Evolutionary conservation across 2,888 invertebrate species (phyloP).

Genomic region (Cryptus viduatorius): DNA sequence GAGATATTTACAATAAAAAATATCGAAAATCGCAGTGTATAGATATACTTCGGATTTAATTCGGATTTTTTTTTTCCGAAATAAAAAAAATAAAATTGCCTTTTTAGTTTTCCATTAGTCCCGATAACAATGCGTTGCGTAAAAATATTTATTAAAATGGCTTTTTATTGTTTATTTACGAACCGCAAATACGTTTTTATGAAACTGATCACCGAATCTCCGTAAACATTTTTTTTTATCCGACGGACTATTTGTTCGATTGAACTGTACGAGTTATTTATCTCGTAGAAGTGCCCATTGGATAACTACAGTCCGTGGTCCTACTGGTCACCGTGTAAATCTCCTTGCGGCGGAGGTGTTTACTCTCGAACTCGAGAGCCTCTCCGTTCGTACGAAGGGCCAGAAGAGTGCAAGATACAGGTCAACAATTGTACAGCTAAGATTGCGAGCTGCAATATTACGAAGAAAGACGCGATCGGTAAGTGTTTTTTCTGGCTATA

Average conservation of each 20-base stretch:
- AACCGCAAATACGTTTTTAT: background rate
- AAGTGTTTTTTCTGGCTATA: slow-evolving; percentile 41
- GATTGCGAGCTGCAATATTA: slow-evolving; percentile 79
- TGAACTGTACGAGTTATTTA: background rate
- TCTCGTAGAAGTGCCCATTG: slow-evolving; percentile 81
- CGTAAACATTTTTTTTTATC: background rate
- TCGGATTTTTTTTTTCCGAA: too few relatives aligned
- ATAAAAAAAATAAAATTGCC: too few relatives aligned
- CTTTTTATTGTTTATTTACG: too few relatives aligned
- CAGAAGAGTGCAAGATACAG: slow-evolving; percentile 79
- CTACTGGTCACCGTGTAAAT: slow-evolving; percentile 96
- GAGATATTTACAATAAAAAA: too few relatives aligned
- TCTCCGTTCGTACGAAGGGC: slow-evolving; percentile 69
- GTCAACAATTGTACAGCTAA: slow-evolving; percentile 77
- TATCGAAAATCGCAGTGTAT: too few relatives aligned
- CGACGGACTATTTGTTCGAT: background rate
- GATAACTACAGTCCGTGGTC: slow-evolving; percentile 90
- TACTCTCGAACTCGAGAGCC: slow-evolving; percentile 88
- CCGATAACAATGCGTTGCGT: too few relatives aligned
- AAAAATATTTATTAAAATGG: too few relatives aligned
- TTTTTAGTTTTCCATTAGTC: too few relatives aligned
- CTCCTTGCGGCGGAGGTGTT: slow-evolving; percentile 94
- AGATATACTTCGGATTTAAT: too few relatives aligned
- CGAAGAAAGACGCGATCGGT: slow-evolving; percentile 79
- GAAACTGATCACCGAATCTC: background rate